phyloP scores from a whole-genome alignment of 2,797 vertebrate species.

The Pteronotus mesoamericanus region DNA sequence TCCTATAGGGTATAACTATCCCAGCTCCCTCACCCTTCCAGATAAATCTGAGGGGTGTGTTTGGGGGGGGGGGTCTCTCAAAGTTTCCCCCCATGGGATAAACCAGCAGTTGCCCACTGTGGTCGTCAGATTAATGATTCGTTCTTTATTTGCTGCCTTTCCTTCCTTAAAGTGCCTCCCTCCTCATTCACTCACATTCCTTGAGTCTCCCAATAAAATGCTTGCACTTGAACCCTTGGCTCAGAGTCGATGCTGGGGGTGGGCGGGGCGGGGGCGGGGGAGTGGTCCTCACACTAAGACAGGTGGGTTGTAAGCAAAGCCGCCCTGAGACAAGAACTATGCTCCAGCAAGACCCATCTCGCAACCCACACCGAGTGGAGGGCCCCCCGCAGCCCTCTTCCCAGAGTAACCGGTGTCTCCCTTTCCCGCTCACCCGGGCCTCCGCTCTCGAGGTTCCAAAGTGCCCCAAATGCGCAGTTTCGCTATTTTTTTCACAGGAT shows the following conservation, averaged over 20 bases:
- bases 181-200: background rate
- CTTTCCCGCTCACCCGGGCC: background rate
- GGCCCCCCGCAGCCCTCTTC: background rate
- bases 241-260: background rate
- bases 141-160: background rate
- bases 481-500: slow-evolving; percentile 73
- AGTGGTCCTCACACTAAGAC: background rate
- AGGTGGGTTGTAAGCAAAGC: background rate
- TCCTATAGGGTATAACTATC: background rate
- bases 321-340: background rate
- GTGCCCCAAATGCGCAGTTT: background rate
- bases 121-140: background rate
- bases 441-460: background rate
- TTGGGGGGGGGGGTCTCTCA: background rate
- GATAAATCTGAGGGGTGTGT: background rate
- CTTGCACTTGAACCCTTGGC: background rate
- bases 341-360: background rate
- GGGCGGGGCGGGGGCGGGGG: too few species aligned
- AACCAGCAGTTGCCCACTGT: background rate
- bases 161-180: background rate
- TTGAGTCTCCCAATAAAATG: background rate
- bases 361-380: background rate
- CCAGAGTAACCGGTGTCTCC: background rate
- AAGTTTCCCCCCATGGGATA: background rate
- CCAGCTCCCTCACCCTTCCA: background rate